These are phyloP conservation scores for Macroteleia sp. DNA, from an alignment of 2,888 invertebrate genomes.

Conservation along the genomic window DNA sequence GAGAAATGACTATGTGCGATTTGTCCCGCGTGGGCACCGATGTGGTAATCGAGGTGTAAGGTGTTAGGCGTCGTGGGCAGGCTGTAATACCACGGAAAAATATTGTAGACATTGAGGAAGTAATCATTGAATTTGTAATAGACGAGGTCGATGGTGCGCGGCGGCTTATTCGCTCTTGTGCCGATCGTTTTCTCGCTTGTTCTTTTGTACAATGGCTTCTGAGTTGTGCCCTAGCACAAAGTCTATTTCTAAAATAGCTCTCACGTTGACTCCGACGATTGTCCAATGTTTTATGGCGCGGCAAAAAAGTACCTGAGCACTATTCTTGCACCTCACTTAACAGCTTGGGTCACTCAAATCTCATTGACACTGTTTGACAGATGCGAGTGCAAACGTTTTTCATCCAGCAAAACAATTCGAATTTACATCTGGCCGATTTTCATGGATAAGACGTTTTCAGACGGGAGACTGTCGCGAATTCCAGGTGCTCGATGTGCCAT, in stretches of 20 bases:
- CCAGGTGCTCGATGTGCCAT: conserved; percentile 67
- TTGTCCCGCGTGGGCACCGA: conserved; percentile 38
- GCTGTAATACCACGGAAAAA: conserved; percentile 32
- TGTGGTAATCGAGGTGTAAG: conserved; percentile 45
- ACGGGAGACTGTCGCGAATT: conserved; percentile 49
- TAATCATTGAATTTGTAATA: conserved; percentile 54
- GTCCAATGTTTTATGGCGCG: conserved; percentile 60
- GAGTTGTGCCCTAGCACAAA: conserved; percentile 40
- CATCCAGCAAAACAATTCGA: conserved; percentile 36
- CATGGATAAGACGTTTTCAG: conserved; percentile 30
- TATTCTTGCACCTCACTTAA: conserved; percentile 50
- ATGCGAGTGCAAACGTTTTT: conserved; percentile 21
- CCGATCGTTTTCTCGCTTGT: conserved; percentile 43
- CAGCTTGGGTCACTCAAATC: conserved; percentile 18
- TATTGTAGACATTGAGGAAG: conserved; percentile 48
- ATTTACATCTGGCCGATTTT: conserved; percentile 49
- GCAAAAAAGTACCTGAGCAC: conserved; percentile 46
- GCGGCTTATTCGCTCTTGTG: conserved; percentile 19
- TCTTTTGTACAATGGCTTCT: conserved; percentile 57
- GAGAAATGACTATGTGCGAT: neutral
- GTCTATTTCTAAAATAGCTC: conserved; percentile 64
- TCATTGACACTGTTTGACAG: conserved; percentile 32
- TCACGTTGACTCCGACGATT: conserved; percentile 59
- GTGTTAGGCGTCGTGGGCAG: conserved; percentile 34
- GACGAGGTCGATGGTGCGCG: conserved; percentile 36